Evolutionary conservation across 2,113 vertebrate species (phyloP).

Genomic region (Ardeotis arabs): DNA sequence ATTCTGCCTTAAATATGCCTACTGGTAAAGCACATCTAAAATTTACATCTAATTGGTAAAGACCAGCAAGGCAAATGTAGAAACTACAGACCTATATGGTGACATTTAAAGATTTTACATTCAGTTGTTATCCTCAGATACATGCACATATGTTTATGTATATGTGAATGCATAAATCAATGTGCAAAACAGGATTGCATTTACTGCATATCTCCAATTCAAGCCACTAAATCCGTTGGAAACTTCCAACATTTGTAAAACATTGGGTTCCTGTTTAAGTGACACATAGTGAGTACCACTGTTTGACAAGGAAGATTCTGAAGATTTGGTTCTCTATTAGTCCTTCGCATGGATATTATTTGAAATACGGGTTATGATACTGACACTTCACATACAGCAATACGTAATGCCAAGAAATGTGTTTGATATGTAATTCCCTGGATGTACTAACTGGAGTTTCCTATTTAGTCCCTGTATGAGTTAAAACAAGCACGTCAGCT

Average conservation of each 20-base stretch:
- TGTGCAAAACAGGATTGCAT: neutral
- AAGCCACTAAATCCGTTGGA: neutral
- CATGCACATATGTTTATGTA: constrained; percentile 3
- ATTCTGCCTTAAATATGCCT: too few relatives aligned
- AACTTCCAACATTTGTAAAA: neutral
- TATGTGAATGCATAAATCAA: neutral
- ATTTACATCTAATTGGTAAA: neutral
- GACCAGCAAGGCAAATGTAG: neutral
- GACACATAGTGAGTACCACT: constrained; percentile 33
- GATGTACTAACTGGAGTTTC: neutral
- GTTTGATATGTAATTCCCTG: neutral
- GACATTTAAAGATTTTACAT: neutral
- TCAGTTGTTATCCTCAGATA: neutral
- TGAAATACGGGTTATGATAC: neutral
- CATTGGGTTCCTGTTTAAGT: neutral
- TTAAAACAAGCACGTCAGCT: neutral
- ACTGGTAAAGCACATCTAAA: neutral
- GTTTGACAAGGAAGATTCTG: neutral
- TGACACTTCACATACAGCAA: neutral
- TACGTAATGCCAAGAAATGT: neutral
- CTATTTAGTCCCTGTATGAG: neutral
- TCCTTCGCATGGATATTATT: neutral
- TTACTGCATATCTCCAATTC: neutral
- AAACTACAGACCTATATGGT: neutral
- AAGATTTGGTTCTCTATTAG: neutral